Percentiles rank a stretch among this genome's conserved stretches.
phyloP scores from a whole-genome alignment of 2,113 vertebrate species.

The Guaruba guarouba region DNA sequence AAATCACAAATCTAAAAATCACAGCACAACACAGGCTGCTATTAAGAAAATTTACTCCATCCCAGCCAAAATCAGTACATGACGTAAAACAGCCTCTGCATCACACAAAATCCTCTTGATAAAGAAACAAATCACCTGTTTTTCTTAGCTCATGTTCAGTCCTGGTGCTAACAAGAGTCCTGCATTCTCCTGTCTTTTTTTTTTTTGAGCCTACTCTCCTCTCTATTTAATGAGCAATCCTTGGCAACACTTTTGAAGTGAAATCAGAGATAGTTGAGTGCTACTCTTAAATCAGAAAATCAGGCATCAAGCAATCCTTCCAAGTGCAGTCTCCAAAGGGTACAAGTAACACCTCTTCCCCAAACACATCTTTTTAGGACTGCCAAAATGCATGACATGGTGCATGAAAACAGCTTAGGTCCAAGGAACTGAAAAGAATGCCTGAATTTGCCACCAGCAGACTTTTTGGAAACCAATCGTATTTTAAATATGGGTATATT shows the following conservation, averaged over 20 bases:
- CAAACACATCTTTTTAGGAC: neutral
- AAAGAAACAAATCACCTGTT: neutral
- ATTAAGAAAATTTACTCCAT: neutral
- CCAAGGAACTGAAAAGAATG: neutral
- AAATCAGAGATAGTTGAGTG: neutral
- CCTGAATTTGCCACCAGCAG: neutral
- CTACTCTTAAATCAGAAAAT: neutral
- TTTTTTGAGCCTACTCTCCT: neutral
- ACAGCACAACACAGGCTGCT: neutral
- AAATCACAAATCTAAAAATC: neutral
- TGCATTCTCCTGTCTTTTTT: neutral
- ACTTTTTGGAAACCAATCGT: neutral
- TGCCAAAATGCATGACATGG: rapidly evolving
- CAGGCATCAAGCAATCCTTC: neutral
- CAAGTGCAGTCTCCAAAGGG: neutral
- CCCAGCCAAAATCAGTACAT: neutral
- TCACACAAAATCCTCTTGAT: neutral
- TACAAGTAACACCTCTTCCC: neutral
- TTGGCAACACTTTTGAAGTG: neutral
- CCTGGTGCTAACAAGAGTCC: neutral
- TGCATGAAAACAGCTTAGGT: neutral
- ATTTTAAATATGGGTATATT: neutral
- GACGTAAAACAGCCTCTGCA: neutral
- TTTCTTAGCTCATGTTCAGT: neutral
- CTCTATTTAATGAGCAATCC: neutral